Base-by-base conservation (phyloP, 2,888 invertebrate genomes). In the Acrobasis repandana region DNA sequence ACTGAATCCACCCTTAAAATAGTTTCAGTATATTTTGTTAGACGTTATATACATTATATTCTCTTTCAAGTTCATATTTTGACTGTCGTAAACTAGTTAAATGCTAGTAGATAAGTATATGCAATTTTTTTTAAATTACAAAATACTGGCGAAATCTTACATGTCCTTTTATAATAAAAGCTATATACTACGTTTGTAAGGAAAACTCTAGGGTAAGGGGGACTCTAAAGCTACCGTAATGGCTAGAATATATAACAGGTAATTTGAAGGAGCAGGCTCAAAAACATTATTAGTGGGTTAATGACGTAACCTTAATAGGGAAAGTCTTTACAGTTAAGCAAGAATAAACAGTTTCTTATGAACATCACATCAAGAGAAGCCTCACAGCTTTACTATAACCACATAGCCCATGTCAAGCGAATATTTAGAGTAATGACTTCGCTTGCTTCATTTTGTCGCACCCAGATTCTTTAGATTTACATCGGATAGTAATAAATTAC, bases 221-320 rank as follows among this genome's bases (percentile, higher is more conserved):
- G 9, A 9, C 11, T 3, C 11, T 38, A 14, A 38, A 11, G 11
- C 14, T 14, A 11, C n/a, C 43, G 43, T 43, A 43, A 43, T 43
- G n/a, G 14, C 43, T 14, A 14, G 9, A 14, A 43, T 4, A n/a
- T 14, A 11, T 4, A 43, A n/a, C n/a, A n/a, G 4, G n/a, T 14
- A 4, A 11, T 38, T 36, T 20, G 20, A 14, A 18, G 14, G 10
- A 54, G 8, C 11, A 33, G 9, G 51, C 36, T 43, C 9, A 54
- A 38, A 20, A 36, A 54, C 38, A 18, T 38, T 54, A 38, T 18
- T 16, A 34, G 16, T 11, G 18, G 16, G 1, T 10, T 54, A 54
- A 54, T 54, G 54, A 20, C 38, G 43, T 38, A 54, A 54, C 18
- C 38, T 54, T 54, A 54, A 54, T 54, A 54, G 54, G 18, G 54